Conservation (phyloP, 1,140 invertebrate species). For the Dendroctonus valens region DNA sequence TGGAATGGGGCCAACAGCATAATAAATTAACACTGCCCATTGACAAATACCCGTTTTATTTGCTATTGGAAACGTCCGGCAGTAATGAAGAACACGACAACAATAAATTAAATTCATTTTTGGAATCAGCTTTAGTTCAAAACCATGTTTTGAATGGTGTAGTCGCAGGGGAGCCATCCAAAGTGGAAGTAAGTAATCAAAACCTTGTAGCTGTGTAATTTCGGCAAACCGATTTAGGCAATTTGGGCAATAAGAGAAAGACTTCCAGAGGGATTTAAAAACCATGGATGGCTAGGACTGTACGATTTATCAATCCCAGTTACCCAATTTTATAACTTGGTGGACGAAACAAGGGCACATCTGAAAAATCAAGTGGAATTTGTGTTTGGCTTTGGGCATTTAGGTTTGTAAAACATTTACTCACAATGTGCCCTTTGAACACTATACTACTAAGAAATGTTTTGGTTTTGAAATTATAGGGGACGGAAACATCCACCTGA, state of each 20-base stretch:
- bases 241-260: slow-evolving; percentile 85
- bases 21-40: slow-evolving; percentile 62
- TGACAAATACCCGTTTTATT: slow-evolving; percentile 77
- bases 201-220: neutral
- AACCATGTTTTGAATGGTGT: slow-evolving; percentile 80
- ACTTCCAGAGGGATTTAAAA: slow-evolving; percentile 73
- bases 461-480: slow-evolving; percentile 54
- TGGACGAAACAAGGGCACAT: slow-evolving; percentile 67
- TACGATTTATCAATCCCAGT: slow-evolving; percentile 92
- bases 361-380: slow-evolving; percentile 57
- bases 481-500: slow-evolving; percentile 90
- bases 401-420: slow-evolving; percentile 62
- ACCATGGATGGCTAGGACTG: slow-evolving; percentile 88
- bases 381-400: slow-evolving; percentile 87
- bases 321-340: slow-evolving; percentile 76
- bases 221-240: slow-evolving; percentile 51
- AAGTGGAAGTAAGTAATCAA: slow-evolving; percentile 53
- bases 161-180: slow-evolving; percentile 71
- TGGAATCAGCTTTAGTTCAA: slow-evolving; percentile 69
- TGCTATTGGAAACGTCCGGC: slow-evolving; percentile 87
- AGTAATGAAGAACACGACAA: slow-evolving; percentile 79
- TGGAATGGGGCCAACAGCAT: slow-evolving; percentile 62
- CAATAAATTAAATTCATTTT: slow-evolving; percentile 79
- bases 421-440: neutral
- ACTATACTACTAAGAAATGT: slow-evolving; percentile 19